Evolutionary conservation across 2,888 invertebrate species (phyloP).

Genomic region (Drosophila prostipennis): DNA sequence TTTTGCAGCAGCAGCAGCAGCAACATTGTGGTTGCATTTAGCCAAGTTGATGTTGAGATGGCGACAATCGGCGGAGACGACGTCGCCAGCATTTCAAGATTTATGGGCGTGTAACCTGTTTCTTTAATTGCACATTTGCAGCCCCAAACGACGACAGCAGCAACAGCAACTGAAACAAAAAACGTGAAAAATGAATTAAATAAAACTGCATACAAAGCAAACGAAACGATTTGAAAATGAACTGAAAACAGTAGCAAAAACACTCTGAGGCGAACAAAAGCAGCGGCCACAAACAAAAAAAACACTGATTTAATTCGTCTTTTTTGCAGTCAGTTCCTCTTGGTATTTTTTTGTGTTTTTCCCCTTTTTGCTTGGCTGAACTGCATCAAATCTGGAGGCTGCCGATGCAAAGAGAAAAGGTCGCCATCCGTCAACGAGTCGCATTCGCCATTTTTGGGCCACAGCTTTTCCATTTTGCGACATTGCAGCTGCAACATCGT

Average conservation of each 20-base stretch:
- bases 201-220: slow-evolving; percentile 73
- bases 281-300: slow-evolving; percentile 37
- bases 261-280: slow-evolving; percentile 40
- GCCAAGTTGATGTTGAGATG: slow-evolving; percentile 28
- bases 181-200: slow-evolving; percentile 78
- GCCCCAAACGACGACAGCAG: slow-evolving; percentile 69
- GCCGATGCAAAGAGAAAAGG: slow-evolving; percentile 51
- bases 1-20: slow-evolving; percentile 34
- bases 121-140: slow-evolving; percentile 84
- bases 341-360: not conserved
- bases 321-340: slow-evolving; percentile 20
- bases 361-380: slow-evolving; percentile 55
- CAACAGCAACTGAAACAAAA: slow-evolving; percentile 55
- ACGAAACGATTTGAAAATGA: slow-evolving; percentile 73
- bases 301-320: slow-evolving; percentile 45
- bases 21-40: slow-evolving; percentile 47
- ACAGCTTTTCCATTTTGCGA: slow-evolving; percentile 23
- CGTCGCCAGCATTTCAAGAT: slow-evolving; percentile 77
- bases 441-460: slow-evolving; percentile 31
- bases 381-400: slow-evolving; percentile 59
- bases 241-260: slow-evolving; percentile 73
- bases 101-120: slow-evolving; percentile 83
- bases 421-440: slow-evolving; percentile 37
- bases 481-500: slow-evolving; percentile 38
- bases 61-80: slow-evolving; percentile 38